These are phyloP conservation scores for Epistrophe grossulariae DNA, from an alignment of 2,888 invertebrate species.

Conservation along the genomic window DNA sequence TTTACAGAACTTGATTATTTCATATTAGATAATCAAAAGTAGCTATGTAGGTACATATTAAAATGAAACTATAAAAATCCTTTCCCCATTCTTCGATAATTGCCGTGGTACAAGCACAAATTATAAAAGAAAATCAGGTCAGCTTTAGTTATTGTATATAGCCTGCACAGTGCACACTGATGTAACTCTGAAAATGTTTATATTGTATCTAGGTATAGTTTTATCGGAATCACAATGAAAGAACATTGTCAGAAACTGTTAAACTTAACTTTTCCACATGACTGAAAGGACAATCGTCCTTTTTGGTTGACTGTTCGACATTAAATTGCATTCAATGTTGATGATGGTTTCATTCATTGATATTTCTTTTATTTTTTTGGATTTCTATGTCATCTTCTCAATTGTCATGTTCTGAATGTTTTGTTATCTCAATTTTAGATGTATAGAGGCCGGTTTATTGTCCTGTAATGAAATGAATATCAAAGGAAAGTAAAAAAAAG, in stretches of 20 bases:
- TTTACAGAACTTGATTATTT: background rate
- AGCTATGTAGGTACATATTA: too few species aligned
- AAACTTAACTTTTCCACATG: conserved; percentile 41
- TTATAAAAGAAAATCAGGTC: conserved; percentile 32
- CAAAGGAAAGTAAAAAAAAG: background rate
- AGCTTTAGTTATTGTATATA: background rate
- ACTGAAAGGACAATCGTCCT: conserved; percentile 60
- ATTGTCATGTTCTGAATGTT: conserved; percentile 55
- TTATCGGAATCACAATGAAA: conserved; percentile 24
- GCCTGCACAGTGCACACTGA: background rate
- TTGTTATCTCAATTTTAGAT: conserved; percentile 61
- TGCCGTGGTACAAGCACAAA: background rate
- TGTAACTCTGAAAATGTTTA: background rate
- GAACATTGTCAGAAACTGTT: conserved; percentile 41
- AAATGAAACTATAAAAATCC: background rate
- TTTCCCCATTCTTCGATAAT: conserved; percentile 13
- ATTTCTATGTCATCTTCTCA: conserved; percentile 35
- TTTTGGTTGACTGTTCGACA: conserved; percentile 45
- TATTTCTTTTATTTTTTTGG: background rate
- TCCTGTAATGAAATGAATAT: conserved; percentile 7
- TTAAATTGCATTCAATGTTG: conserved; percentile 50
- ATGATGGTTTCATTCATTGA: conserved; percentile 48
- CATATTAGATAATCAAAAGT: background rate
- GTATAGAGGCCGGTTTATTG: conserved; percentile 41
- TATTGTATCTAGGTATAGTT: background rate